These are phyloP conservation scores for Pseudolaguvia tuberculata DNA, from an alignment of 2,113 vertebrate genomes.

Conservation along the genomic window DNA sequence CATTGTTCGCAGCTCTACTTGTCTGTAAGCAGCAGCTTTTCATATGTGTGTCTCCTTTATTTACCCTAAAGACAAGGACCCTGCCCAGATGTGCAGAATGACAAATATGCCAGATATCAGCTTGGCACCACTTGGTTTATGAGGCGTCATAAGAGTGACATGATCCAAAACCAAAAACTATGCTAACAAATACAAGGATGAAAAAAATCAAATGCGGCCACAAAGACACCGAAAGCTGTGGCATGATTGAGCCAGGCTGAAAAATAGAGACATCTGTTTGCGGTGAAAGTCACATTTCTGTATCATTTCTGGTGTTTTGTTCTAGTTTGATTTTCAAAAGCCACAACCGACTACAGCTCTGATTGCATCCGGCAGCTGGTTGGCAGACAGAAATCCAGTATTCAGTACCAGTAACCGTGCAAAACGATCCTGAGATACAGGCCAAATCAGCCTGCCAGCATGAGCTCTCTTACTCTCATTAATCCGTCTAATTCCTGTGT, in stretches of 20 bases:
- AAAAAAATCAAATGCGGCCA: constrained; percentile 7
- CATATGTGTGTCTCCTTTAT: constrained; percentile 13
- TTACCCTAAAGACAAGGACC: constrained; percentile 15
- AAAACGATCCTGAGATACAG: constrained; percentile 38
- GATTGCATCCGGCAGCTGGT: constrained; percentile 63
- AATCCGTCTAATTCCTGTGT: constrained; percentile 12
- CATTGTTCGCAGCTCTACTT: neutral
- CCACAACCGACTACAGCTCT: constrained; percentile 47
- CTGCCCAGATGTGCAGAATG: constrained; percentile 40
- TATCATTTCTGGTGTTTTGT: constrained; percentile 39
- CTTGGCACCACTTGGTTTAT: constrained; percentile 35
- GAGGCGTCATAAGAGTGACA: constrained; percentile 28
- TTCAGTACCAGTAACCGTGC: constrained; percentile 39
- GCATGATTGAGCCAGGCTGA: constrained; percentile 3
- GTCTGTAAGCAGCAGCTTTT: neutral
- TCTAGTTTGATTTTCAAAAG: constrained; percentile 51
- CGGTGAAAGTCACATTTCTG: constrained; percentile 25
- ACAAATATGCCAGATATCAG: constrained; percentile 42
- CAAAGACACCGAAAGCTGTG: constrained; percentile 2
- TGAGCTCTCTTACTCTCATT: constrained; percentile 19
- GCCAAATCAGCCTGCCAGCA: constrained; percentile 27
- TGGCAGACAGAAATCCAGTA: constrained; percentile 54
- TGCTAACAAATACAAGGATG: neutral
- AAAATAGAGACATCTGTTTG: constrained; percentile 26
- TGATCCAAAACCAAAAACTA: neutral